Evolutionary conservation across 92 coral and sea anemone genomes (phyloP), one percentile per base, ranked within the genome.

Genomic region (Pocillopora grandis): DNA sequence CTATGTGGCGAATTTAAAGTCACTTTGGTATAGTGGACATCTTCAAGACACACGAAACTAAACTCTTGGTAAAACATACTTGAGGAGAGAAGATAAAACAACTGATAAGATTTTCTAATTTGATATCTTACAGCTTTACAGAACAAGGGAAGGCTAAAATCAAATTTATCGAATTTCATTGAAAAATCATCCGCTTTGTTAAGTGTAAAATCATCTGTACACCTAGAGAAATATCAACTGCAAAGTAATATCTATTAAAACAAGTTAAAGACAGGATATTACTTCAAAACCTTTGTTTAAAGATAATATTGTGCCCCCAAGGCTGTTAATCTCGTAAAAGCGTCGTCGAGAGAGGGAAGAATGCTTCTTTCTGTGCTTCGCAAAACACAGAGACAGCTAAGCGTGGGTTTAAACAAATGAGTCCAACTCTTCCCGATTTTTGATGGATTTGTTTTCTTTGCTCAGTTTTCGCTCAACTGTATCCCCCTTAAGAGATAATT

Each of bases 1-100:
- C 77, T 77, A 90, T 87, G 77, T 56, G 58, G 23, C 56, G 72
- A 68, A 90, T 90, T 84, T 65, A 66, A 27, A 55, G 80, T 83
- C 63, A 83, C 79, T 62, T 37, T 52, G 76, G 76, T 35, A 55
- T 67, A 49, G 19, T 48, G 58, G 64, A 20, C 48, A 68, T n/a
- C 79, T 20, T 73, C 18, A 68, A 37, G 63, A 19, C 73, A 79
- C 31, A 10, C 17, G 80, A 74, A 83, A 74, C 78, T 60, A 18
- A 74, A 74, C 57, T 58, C 85, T 62, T n/a, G 11, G 72, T 20
- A 36, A 73, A 74, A 73, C 73, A 75, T 21, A 62, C 62, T 12
- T 82, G n/a, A 56, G 4, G 52, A 27, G 49, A 35, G 60, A 72
- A 61, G 71, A 72, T 72, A 20, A 27, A n/a, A 55, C 33, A 63